These are phyloP conservation scores for Drosophila repleta DNA, from an alignment of 1,140 invertebrate species.

Conservation along the genomic window DNA sequence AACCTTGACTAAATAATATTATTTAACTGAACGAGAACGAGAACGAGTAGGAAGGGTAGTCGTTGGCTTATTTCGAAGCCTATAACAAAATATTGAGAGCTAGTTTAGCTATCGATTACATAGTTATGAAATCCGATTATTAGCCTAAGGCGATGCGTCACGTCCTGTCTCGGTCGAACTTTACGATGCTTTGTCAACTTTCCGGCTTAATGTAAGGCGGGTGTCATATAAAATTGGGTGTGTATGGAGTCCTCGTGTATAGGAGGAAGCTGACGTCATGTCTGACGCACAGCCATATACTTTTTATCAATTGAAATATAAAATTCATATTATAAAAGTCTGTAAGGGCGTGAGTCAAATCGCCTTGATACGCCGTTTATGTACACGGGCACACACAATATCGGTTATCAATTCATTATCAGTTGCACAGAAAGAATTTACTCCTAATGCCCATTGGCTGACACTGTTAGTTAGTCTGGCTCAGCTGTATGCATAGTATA, in stretches of 20 bases:
- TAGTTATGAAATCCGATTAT: not conserved
- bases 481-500: not conserved
- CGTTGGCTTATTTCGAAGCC: too few relatives aligned
- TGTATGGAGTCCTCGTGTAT: not conserved
- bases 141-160: constrained; percentile 19
- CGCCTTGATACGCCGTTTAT: constrained; percentile 29
- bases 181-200: constrained; percentile 15
- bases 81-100: too few relatives aligned
- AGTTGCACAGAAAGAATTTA: constrained; percentile 52
- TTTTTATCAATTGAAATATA: constrained; percentile 55
- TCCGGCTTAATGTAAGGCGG: not conserved
- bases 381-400: constrained; percentile 30
- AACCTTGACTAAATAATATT: too few relatives aligned
- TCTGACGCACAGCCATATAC: constrained; percentile 21
- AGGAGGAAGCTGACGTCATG: constrained; percentile 51
- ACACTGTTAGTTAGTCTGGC: constrained; percentile 33
- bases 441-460: constrained; percentile 37
- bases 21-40: too few relatives aligned
- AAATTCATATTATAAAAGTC: constrained; percentile 37
- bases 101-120: too few relatives aligned
- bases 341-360: constrained; percentile 65
- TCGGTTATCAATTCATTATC: constrained; percentile 65
- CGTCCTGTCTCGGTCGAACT: constrained; percentile 6
- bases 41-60: too few relatives aligned
- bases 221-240: not conserved